Evolutionary conservation across 2,888 invertebrate genomes (phyloP).

Genomic region (Microctonus hyperodae): DNA sequence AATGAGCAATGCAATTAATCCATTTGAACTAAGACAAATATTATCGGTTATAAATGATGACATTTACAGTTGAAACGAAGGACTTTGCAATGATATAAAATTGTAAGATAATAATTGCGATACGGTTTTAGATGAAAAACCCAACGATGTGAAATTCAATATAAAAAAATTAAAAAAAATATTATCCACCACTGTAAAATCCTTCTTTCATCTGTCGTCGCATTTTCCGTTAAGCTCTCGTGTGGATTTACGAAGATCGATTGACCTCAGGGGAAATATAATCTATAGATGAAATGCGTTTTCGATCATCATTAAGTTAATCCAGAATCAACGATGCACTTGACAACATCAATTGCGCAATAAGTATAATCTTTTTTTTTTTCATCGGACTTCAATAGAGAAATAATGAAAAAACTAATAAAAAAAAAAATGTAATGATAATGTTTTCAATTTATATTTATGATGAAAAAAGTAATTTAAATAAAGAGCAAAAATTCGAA

Average conservation of each 20-base stretch:
- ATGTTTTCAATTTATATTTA: constrained; percentile 29
- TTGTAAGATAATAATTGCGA: not conserved
- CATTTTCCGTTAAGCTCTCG: not conserved
- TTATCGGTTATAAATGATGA: not conserved
- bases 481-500: constrained; percentile 32
- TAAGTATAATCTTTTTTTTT: not conserved
- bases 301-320: constrained; percentile 1
- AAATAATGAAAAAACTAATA: not conserved
- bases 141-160: not conserved
- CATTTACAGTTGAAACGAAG: not conserved
- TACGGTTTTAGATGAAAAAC: not conserved
- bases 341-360: not conserved
- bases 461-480: constrained; percentile 18
- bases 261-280: not conserved
- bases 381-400: not conserved
- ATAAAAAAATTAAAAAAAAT: not conserved
- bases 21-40: not conserved
- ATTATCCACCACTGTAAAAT: not conserved
- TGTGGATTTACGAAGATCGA: not conserved
- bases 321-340: constrained; percentile 8
- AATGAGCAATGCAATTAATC: too few species aligned
- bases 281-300: not conserved
- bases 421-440: constrained; percentile 26
- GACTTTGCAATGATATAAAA: not conserved
- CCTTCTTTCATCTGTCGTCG: not conserved